Base-by-base conservation (phyloP, 2,113 vertebrate genomes). In the Merops nubicus region DNA sequence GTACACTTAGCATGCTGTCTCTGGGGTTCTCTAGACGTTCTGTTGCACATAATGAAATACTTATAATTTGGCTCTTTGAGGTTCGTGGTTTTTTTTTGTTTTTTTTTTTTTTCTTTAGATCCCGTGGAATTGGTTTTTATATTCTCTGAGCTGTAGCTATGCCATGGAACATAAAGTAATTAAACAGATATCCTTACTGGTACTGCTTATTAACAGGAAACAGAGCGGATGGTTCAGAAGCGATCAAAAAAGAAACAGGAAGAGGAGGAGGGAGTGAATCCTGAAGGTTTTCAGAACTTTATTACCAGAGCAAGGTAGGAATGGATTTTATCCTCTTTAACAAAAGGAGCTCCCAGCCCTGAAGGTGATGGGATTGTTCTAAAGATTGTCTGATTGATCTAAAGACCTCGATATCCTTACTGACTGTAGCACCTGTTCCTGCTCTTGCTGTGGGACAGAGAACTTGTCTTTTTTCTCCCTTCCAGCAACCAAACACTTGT, bases 291-390 rank as follows among this genome's bases (percentile, higher is more conserved):
- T 98, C 98, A 98, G 88, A 98, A 98, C 84, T 99, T 99, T 95
- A 98, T 99, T 97, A 95, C 93, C 47, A 96, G 95, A 91, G 99
- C 99, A 93, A 99, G 99, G 99, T 99, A 98, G 75, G 94, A 96
- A 87, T 68, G 68, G 51, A 31, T 89, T 91, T 91, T 90, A 47
- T 88, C 82, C 20, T 19, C 56, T 95, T 69, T 57, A 28, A 36
- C 60, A 78, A 82, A 77, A 42, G 38, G 19, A 56, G 53, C 19
- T 93, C 28, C 4, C 18, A 83, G 21, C 12, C 22, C 9, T 81
- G 38, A 80, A 78, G 25, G 21, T 81, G 36, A 48, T 56, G 40
- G 33, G 6, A 13, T 74, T 81, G 51, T 84, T 78, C 47, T 70
- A 42, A 93, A 89, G 50, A 78, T 40, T 9, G 38, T 70, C 80